Percentiles rank a stretch among this genome's conserved stretches.
Evolutionary conservation across 2,888 invertebrate genomes (phyloP).

Genomic region (Globia sparganii): DNA sequence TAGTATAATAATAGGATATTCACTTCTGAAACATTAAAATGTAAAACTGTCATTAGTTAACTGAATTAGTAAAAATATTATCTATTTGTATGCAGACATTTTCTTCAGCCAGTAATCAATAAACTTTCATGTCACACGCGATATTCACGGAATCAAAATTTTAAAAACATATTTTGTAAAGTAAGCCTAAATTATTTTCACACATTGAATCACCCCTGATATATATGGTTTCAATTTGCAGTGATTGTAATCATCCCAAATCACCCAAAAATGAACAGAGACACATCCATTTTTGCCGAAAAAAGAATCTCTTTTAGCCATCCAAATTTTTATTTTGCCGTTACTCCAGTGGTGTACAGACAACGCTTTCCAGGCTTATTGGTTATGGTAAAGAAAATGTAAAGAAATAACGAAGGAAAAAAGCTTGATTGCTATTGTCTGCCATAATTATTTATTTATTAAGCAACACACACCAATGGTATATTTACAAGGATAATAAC

Average conservation of each 20-base stretch:
- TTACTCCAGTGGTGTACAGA: conserved; percentile 42
- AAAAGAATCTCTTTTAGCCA: conserved; percentile 67
- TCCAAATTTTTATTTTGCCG: conserved; percentile 49
- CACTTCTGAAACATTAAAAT: not conserved
- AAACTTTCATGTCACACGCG: conserved; percentile 12
- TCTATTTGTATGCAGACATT: not conserved
- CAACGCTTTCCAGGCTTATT: not conserved
- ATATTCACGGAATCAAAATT: not conserved
- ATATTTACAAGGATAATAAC: not conserved
- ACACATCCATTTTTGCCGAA: conserved; percentile 62
- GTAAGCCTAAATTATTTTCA: conserved; percentile 28
- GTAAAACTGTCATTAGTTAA: not conserved
- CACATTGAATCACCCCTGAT: conserved; percentile 55
- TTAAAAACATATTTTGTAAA: conserved; percentile 5
- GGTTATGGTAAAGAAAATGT: not conserved
- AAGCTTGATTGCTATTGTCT: too few species aligned
- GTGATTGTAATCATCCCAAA: conserved; percentile 59
- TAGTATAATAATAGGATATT: too few species aligned
- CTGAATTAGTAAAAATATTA: not conserved
- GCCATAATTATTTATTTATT: not conserved
- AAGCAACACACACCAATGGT: not conserved
- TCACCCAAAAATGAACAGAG: conserved; percentile 68
- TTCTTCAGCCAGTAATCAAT: not conserved
- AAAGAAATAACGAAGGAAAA: not conserved
- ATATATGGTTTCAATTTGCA: conserved; percentile 58